Evolutionary conservation across 1,140 invertebrate species (phyloP).

Genomic region (Oscheius sp.): DNA sequence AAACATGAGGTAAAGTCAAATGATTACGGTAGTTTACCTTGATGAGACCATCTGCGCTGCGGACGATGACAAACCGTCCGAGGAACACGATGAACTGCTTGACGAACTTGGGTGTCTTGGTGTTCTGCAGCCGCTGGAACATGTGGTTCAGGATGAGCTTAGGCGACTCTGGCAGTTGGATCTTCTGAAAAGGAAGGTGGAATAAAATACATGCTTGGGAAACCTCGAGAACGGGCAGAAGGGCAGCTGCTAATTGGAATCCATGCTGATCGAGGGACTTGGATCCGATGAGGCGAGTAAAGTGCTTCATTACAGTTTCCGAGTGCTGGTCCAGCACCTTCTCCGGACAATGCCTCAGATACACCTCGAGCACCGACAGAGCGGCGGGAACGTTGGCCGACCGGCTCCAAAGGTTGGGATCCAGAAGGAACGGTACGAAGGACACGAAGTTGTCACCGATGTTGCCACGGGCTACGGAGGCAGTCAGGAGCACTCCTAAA

Average conservation of each 20-base stretch:
- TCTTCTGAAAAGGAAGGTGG: not conserved
- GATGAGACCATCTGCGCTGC: constrained; percentile 9
- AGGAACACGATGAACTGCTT: constrained; percentile 28
- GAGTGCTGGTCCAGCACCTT: not conserved
- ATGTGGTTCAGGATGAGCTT: not conserved
- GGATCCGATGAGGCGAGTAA: constrained; percentile 4
- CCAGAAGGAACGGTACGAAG: constrained; percentile 26
- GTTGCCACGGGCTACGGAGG: not conserved
- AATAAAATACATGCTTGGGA: not conserved
- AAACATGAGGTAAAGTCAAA: constrained; percentile 4
- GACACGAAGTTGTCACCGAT: constrained; percentile 12
- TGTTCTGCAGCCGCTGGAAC: constrained; percentile 17
- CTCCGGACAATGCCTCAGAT: not conserved
- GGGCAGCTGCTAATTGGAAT: constrained; percentile 16
- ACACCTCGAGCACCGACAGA: constrained; percentile 27
- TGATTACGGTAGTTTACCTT: constrained; percentile 6
- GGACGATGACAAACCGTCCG: constrained; percentile 1
- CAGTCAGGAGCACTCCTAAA: constrained; percentile 17
- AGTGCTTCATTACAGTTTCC: not conserved
- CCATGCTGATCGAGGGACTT: constrained; percentile 29
- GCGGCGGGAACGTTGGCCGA: constrained; percentile 28
- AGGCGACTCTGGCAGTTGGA: not conserved
- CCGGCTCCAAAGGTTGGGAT: constrained; percentile 18
- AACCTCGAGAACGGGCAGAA: constrained; percentile 20
- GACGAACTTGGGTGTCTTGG: constrained; percentile 28